Conservation (phyloP, 2,888 invertebrate genomes). For the Pristionchus exspectatus region DNA sequence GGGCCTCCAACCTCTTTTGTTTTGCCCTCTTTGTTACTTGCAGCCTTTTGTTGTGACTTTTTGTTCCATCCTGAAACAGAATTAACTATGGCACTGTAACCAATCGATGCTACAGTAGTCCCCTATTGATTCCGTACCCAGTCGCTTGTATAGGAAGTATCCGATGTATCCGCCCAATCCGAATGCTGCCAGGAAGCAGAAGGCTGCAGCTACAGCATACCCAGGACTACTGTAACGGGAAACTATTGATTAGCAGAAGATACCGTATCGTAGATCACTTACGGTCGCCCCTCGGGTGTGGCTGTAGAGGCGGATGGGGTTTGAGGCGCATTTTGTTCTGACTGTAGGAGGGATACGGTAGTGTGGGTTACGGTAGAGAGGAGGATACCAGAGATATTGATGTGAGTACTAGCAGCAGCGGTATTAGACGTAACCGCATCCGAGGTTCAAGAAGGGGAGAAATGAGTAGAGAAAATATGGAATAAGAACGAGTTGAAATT, state of each 20-base stretch:
- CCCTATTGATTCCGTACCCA: background rate
- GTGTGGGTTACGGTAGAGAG: background rate
- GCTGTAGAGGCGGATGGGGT: constrained; percentile 1
- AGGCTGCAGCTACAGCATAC: constrained; percentile 5
- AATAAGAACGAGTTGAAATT: background rate
- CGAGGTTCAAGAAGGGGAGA: background rate
- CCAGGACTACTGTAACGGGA: background rate
- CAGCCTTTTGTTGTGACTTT: background rate
- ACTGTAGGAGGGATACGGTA: background rate
- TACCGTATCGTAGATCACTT: background rate
- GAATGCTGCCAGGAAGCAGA: constrained; percentile 35
- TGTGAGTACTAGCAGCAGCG: constrained; percentile 1
- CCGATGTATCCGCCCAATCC: background rate
- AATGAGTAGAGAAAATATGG: background rate
- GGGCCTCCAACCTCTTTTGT: background rate
- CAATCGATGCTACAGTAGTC: background rate
- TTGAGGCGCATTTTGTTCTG: background rate
- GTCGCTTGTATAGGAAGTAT: constrained; percentile 35
- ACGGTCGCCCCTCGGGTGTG: background rate
- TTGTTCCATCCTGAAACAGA: background rate
- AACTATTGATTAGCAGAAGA: background rate
- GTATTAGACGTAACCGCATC: constrained; percentile 26
- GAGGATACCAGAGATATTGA: constrained; percentile 14
- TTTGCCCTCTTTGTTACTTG: constrained; percentile 12
- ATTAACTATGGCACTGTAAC: background rate